Conservation (phyloP, 2,797 vertebrate genomes). For the Microchirus variegatus region DNA sequence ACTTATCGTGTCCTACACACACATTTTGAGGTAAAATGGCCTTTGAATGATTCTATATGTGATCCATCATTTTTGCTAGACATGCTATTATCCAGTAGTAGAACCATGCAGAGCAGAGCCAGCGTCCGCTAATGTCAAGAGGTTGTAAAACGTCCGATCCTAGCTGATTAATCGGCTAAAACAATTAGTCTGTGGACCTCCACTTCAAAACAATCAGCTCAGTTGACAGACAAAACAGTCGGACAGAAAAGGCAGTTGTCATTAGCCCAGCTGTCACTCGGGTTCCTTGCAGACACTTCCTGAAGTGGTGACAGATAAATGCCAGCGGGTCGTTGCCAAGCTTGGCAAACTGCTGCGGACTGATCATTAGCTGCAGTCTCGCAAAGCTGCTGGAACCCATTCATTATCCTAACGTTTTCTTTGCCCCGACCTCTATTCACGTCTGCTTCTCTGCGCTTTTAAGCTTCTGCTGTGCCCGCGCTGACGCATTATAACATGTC, state of each 20-base stretch:
- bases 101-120: too few relatives aligned
- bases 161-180: background rate
- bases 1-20: too few relatives aligned
- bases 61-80: too few relatives aligned
- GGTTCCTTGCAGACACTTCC: slow-evolving; percentile 57
- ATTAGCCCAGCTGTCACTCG: slow-evolving; percentile 39
- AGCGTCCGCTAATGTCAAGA: too few relatives aligned
- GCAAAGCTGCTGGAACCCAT: slow-evolving; percentile 56
- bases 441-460: slow-evolving; percentile 38
- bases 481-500: slow-evolving; percentile 21
- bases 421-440: slow-evolving; percentile 30
- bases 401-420: slow-evolving; percentile 69
- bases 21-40: too few relatives aligned
- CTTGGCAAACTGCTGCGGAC: slow-evolving; percentile 53
- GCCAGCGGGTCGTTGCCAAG: slow-evolving; percentile 61
- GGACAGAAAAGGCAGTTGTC: slow-evolving; percentile 15
- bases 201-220: slow-evolving; percentile 12
- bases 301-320: slow-evolving; percentile 61
- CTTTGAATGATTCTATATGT: too few relatives aligned
- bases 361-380: slow-evolving; percentile 66
- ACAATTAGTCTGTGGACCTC: slow-evolving; percentile 7
- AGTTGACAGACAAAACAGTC: slow-evolving; percentile 8
- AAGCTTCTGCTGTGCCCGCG: slow-evolving; percentile 36
- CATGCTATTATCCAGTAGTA: too few relatives aligned
- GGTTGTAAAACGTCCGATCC: too few relatives aligned